Base-by-base conservation (phyloP, 2,113 vertebrate genomes). In the zebrafish (Danio rerio) region DNA sequence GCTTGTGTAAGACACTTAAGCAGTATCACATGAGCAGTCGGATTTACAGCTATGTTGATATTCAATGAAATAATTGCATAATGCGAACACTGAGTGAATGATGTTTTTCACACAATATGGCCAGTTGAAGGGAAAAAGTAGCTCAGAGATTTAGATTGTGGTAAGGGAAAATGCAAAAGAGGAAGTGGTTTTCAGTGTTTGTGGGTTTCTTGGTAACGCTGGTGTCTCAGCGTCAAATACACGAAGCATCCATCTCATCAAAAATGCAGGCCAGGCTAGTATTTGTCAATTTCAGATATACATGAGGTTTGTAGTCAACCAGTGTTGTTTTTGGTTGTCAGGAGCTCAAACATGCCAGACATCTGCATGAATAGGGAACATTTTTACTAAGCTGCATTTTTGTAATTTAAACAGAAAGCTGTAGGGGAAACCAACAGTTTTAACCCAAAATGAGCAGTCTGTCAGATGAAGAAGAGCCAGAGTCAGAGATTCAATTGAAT, bases 1-100 rank as follows among this genome's bases (percentile, higher is more conserved):
- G 65, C 42, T 66, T 84, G 31, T 59, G 40, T 68, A 81, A 80
- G 18, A 80, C 43, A 74, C 31, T 75, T 59, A 47, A 75, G 42
- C n/a, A 59, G 58, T 7, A 16, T 75, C 53, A 75, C 72, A 20
- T 10, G 6, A 55, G 16, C n/a, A 9, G 5, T n/a, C 42, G 15
- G 47, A 66, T 9, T 66, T 40, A 68, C 63, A 68, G 63, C 42
- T 0, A 9, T 45, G 43, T 18, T 11, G 9, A 12, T 69, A 47
- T 71, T 15, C 7, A 52, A 12, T 15, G 9, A 52, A 68, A 68
- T 5, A 11, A 9, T 68, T 47, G 5, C 2, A 18, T 18, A 11
- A 68, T 68, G 1, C 18, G n/a, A 10, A 18, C 47, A 18, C 47
- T 5, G 42, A 69, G 43, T 0, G 7, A n/a, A 15, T n/a, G 42